These are phyloP conservation scores for Hydrozoanthus gracilis DNA, from an alignment of 92 coral and sea anemone species.

Conservation along the genomic window DNA sequence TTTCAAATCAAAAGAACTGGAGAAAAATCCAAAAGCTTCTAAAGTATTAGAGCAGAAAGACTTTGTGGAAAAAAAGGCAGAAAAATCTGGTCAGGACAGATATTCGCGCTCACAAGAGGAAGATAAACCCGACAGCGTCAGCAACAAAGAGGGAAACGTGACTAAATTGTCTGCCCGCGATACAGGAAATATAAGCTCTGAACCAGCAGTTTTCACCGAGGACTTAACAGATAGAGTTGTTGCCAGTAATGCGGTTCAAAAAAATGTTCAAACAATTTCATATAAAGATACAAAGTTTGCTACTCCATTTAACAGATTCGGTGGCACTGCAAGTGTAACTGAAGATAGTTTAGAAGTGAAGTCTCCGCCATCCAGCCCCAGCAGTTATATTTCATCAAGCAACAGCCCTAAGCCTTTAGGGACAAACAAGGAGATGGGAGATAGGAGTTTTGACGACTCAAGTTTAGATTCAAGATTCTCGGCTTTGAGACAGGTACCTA, in stretches of 20 bases:
- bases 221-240: not conserved
- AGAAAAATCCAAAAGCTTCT: not conserved
- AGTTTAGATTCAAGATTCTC: constrained; percentile 1
- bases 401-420: constrained; percentile 3
- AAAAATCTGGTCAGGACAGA: not conserved
- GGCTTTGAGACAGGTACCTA: not conserved
- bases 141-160: not conserved
- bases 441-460: not conserved
- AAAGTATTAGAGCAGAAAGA: constrained; percentile 5
- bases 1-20: not conserved
- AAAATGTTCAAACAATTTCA: not conserved
- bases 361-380: not conserved
- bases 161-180: not conserved
- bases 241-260: not conserved
- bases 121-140: not conserved
- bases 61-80: not conserved
- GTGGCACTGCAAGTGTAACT: not conserved
- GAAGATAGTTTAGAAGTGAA: not conserved
- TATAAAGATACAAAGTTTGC: not conserved
- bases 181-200: not conserved
- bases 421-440: not conserved
- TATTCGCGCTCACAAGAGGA: not conserved
- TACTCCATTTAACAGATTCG: not conserved
- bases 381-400: not conserved
- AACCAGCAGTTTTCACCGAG: not conserved